Conservation (phyloP, 2,888 invertebrate species). For the Pristionchus maxplancki region DNA sequence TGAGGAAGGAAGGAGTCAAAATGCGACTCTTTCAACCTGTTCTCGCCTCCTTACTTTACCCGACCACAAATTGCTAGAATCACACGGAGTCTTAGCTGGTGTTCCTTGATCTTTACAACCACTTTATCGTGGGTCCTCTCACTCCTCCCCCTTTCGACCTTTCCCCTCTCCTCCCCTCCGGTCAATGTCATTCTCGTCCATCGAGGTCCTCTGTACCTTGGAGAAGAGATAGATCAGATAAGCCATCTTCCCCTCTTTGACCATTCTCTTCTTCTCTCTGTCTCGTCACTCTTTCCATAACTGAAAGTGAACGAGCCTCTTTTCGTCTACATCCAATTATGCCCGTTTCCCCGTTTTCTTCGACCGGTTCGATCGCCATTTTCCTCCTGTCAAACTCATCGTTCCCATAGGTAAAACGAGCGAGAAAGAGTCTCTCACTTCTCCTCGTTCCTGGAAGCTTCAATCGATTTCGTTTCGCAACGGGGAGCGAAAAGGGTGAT, state of each 20-base stretch:
- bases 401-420: not conserved
- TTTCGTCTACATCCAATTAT: slow-evolving; percentile 44
- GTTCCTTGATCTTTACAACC: slow-evolving; percentile 34
- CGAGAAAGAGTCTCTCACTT: not conserved
- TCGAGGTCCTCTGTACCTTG: slow-evolving; percentile 22
- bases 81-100: not conserved
- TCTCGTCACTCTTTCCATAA: not conserved
- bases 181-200: slow-evolving; percentile 37
- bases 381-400: slow-evolving; percentile 21
- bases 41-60: slow-evolving; percentile 10
- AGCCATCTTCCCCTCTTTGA: slow-evolving; percentile 8
- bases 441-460: not conserved
- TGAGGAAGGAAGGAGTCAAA: slow-evolving; percentile 30
- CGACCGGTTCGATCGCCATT: slow-evolving; percentile 47
- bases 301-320: not conserved
- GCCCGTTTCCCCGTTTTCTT: slow-evolving; percentile 5
- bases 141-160: slow-evolving; percentile 6
- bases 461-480: slow-evolving; percentile 19
- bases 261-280: not conserved
- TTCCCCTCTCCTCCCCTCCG: not conserved
- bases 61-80: not conserved
- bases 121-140: not conserved
- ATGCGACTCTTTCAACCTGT: slow-evolving; percentile 40
- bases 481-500: not conserved
- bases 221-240: not conserved